These are phyloP conservation scores for Drosophila lini DNA, from an alignment of 1,140 invertebrate genomes.

Conservation along the genomic window DNA sequence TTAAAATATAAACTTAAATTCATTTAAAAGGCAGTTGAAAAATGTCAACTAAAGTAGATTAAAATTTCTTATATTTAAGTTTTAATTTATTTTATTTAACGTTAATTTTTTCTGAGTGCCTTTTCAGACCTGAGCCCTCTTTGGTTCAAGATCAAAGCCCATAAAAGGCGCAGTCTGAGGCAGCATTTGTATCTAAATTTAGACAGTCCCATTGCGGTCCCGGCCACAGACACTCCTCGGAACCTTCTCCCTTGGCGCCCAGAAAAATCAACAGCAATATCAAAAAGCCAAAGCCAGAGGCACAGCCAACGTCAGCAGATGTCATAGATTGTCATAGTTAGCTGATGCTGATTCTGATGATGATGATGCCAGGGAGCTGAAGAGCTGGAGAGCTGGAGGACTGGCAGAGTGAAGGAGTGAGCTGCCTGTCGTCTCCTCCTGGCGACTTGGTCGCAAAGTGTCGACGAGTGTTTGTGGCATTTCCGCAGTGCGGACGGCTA, in stretches of 20 bases:
- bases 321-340: slow-evolving; percentile 78
- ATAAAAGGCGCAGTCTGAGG: slow-evolving; percentile 68
- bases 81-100: not conserved
- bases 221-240: slow-evolving; percentile 8
- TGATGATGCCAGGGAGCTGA: slow-evolving; percentile 11
- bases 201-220: slow-evolving; percentile 52
- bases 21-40: too few relatives aligned
- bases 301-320: slow-evolving; percentile 35
- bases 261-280: slow-evolving; percentile 25
- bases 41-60: rapidly evolving
- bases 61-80: not conserved
- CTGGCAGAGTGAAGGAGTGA: slow-evolving; percentile 13
- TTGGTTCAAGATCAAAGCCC: slow-evolving; percentile 75
- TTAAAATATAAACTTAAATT: not conserved
- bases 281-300: slow-evolving; percentile 31
- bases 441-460: slow-evolving; percentile 49
- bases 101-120: slow-evolving; percentile 1
- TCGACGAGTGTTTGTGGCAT: slow-evolving; percentile 74
- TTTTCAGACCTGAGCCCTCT: slow-evolving; percentile 16
- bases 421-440: slow-evolving; percentile 41
- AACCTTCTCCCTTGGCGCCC: not conserved
- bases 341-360: slow-evolving; percentile 37
- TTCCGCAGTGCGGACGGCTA: slow-evolving; percentile 73
- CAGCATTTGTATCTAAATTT: slow-evolving; percentile 73
- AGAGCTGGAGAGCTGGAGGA: not conserved